Percentiles rank a stretch among this genome's conserved stretches.
These are phyloP conservation scores for Mobula birostris DNA, from an alignment of 2,113 vertebrate species.

Conservation along the genomic window DNA sequence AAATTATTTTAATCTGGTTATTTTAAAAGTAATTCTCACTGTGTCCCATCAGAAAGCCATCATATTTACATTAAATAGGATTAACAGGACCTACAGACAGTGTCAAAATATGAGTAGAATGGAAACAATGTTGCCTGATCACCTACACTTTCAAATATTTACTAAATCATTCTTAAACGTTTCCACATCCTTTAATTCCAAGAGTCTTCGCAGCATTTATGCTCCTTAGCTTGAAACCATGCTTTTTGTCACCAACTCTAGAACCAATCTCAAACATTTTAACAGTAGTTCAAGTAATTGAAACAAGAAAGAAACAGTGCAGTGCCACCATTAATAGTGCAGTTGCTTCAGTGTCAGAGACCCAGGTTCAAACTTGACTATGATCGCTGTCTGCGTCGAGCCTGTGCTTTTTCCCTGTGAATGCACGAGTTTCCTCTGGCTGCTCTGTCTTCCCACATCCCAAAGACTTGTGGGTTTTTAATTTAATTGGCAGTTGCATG, in stretches of 20 bases:
- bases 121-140: not conserved
- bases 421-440: too few relatives aligned
- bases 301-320: not conserved
- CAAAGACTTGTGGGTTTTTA: too few relatives aligned
- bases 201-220: not conserved
- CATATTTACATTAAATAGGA: not conserved
- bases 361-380: too few relatives aligned
- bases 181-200: not conserved
- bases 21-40: not conserved
- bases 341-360: too few relatives aligned
- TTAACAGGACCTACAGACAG: not conserved
- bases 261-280: not conserved
- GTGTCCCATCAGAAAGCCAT: not conserved
- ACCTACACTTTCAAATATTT: not conserved
- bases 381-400: too few relatives aligned
- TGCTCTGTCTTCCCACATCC: too few relatives aligned
- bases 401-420: too few relatives aligned
- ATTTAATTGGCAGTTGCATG: too few relatives aligned
- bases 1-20: too few relatives aligned
- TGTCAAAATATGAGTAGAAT: not conserved
- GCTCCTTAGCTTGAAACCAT: not conserved
- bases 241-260: not conserved
- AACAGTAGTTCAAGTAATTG: not conserved
- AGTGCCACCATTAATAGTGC: too few relatives aligned
- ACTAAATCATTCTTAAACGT: not conserved